Percentiles rank a stretch among this genome's conserved stretches.
These are phyloP conservation scores for Parnassius smintheus DNA, from an alignment of 2,888 invertebrate species.

Conservation along the genomic window DNA sequence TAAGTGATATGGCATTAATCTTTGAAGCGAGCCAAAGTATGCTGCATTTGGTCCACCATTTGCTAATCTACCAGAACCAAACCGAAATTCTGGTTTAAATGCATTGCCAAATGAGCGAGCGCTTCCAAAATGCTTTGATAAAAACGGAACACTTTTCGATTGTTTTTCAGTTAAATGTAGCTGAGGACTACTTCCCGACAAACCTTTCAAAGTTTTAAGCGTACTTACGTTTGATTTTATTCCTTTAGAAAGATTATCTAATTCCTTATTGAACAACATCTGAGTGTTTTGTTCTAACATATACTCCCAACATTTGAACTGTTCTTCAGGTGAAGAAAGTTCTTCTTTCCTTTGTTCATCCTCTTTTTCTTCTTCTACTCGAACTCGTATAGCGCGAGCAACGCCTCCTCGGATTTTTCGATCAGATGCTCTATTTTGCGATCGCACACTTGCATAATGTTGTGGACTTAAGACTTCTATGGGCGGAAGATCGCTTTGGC, in stretches of 20 bases:
- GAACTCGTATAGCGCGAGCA: slow-evolving; percentile 82
- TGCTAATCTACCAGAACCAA: slow-evolving; percentile 81
- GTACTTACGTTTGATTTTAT: slow-evolving; percentile 78
- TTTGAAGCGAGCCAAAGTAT: slow-evolving; percentile 91
- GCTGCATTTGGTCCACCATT: slow-evolving; percentile 92
- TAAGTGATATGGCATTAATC: slow-evolving; percentile 89
- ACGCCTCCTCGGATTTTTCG: slow-evolving; percentile 82
- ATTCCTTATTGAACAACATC: slow-evolving; percentile 91
- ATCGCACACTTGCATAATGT: slow-evolving; percentile 76
- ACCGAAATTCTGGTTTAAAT: slow-evolving; percentile 81
- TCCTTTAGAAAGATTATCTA: slow-evolving; percentile 88
- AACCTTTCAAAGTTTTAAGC: slow-evolving; percentile 80
- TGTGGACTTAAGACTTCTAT: slow-evolving; percentile 67
- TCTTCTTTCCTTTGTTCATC: slow-evolving; percentile 67
- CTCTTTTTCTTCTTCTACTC: slow-evolving; percentile 84
- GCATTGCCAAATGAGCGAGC: slow-evolving; percentile 88
- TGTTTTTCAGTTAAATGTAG: slow-evolving; percentile 73
- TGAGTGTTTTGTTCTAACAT: slow-evolving; percentile 96
- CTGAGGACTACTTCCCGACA: slow-evolving; percentile 87
- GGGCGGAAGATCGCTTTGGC: slow-evolving; percentile 88
- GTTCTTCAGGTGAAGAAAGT: slow-evolving; percentile 86
- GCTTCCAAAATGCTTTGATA: slow-evolving; percentile 90
- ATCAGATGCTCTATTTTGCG: slow-evolving; percentile 65
- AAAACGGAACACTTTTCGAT: slow-evolving; percentile 75
- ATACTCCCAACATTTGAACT: slow-evolving; percentile 96